A percentile compares a stretch with the other conserved stretches of the same genome.
Evolutionary conservation across 2,888 invertebrate genomes (phyloP).

Genomic region (Brassicogethes aeneus): DNA sequence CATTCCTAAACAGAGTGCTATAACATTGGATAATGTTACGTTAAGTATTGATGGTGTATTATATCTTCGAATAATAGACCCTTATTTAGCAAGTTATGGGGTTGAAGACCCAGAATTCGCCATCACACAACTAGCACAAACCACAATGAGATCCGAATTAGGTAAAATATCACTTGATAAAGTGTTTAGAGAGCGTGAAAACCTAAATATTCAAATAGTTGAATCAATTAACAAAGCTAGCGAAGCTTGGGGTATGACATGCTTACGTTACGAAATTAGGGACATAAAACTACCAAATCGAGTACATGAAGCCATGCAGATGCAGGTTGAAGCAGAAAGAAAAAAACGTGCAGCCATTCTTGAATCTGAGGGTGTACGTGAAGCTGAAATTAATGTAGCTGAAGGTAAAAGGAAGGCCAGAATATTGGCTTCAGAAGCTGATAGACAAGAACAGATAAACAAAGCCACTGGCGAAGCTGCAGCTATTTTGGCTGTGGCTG

Average conservation of each 20-base stretch:
- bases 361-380: slow-evolving; percentile 90
- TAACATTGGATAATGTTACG: slow-evolving; percentile 96
- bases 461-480: slow-evolving; percentile 87
- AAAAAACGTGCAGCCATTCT: slow-evolving; percentile 93
- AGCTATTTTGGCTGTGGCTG: slow-evolving; percentile 84
- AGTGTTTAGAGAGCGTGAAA: slow-evolving; percentile 94
- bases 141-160: slow-evolving; percentile 98
- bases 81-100: slow-evolving; percentile 92
- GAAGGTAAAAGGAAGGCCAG: slow-evolving; percentile 88
- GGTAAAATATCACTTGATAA: slow-evolving; percentile 96
- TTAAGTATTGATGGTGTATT: slow-evolving; percentile 94
- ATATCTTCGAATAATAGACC: slow-evolving; percentile 87
- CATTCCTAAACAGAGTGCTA: slow-evolving; percentile 97
- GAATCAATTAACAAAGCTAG: slow-evolving; percentile 96
- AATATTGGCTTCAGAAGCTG: slow-evolving; percentile 92
- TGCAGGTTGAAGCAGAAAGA: slow-evolving; percentile 99
- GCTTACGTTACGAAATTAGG: slow-evolving; percentile 90
- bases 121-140: slow-evolving; percentile 97
- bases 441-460: slow-evolving; percentile 89
- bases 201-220: slow-evolving; percentile 89
- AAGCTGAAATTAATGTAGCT: slow-evolving; percentile 93
- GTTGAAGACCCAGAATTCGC: slow-evolving; percentile 99
- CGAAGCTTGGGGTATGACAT: slow-evolving; percentile 96
- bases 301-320: slow-evolving; percentile 99
- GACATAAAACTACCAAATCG: slow-evolving; percentile 82